Conservation (phyloP, 2,797 vertebrate genomes). For the Eleutherodactylus coqui region DNA sequence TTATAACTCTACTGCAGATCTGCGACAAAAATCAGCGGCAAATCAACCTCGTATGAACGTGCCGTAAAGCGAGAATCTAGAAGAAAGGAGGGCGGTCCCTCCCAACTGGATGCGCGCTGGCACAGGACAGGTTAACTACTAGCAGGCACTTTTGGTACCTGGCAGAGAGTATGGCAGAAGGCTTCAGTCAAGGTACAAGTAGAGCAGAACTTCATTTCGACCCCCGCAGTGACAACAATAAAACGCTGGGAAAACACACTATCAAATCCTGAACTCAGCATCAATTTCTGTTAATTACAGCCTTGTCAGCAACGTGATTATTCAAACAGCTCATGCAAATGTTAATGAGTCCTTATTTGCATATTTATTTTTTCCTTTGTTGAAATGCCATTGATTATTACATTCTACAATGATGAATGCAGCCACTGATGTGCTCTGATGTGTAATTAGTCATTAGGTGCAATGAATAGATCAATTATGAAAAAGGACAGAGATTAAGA, state of each 20-base stretch:
- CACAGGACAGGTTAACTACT: slow-evolving; percentile 71
- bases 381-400: slow-evolving; percentile 99
- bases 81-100: background rate
- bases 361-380: slow-evolving; percentile 99
- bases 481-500: slow-evolving; percentile 89
- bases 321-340: slow-evolving; percentile 99
- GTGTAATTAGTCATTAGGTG: slow-evolving; percentile 99
- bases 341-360: slow-evolving; percentile 99
- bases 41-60: too few relatives aligned
- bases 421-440: slow-evolving; percentile 96
- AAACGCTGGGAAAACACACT: slow-evolving; percentile 84
- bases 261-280: slow-evolving; percentile 92
- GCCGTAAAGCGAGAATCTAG: background rate
- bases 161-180: slow-evolving; percentile 76
- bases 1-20: too few relatives aligned
- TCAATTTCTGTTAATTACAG: slow-evolving; percentile 97
- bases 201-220: slow-evolving; percentile 83
- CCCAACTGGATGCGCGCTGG: background rate
- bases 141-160: slow-evolving; percentile 76
- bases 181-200: slow-evolving; percentile 79
- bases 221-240: slow-evolving; percentile 83
- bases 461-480: slow-evolving; percentile 99
- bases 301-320: slow-evolving; percentile 98
- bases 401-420: slow-evolving; percentile 99
- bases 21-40: too few relatives aligned